Percentiles rank a stretch among this genome's conserved stretches.
Conservation (phyloP, 2,797 vertebrate species). For the Hypotaenidia okinawae region DNA sequence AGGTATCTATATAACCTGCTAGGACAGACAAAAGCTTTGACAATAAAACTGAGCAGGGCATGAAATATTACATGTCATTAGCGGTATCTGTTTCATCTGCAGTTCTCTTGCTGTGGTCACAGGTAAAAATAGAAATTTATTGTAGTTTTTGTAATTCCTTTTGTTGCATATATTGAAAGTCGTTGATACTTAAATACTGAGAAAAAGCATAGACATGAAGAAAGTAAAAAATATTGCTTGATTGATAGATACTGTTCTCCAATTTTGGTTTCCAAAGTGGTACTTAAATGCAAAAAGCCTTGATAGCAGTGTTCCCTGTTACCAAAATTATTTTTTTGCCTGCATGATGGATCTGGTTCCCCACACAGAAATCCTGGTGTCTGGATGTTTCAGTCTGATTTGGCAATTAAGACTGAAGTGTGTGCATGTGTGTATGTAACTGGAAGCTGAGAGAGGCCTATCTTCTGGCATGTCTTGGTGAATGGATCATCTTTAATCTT, state of each 20-base stretch:
- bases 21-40: background rate
- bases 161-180: background rate
- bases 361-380: background rate
- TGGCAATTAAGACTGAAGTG: background rate
- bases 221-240: background rate
- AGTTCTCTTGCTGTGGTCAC: background rate
- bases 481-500: background rate
- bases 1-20: background rate
- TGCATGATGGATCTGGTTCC: background rate
- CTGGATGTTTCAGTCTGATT: background rate
- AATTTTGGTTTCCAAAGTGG: background rate
- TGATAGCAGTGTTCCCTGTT: background rate
- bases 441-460: background rate
- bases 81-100: background rate
- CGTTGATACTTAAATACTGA: background rate
- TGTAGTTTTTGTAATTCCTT: background rate
- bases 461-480: background rate
- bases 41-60: background rate
- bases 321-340: rapidly evolving
- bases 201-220: background rate
- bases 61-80: background rate
- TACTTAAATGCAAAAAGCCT: background rate
- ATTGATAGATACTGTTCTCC: background rate
- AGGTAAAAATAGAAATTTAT: background rate
- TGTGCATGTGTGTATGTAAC: background rate